Evolutionary conservation across 2,888 invertebrate genomes (phyloP), one percentile per base, ranked within the genome.

Genomic region (Meteorus colon): DNA sequence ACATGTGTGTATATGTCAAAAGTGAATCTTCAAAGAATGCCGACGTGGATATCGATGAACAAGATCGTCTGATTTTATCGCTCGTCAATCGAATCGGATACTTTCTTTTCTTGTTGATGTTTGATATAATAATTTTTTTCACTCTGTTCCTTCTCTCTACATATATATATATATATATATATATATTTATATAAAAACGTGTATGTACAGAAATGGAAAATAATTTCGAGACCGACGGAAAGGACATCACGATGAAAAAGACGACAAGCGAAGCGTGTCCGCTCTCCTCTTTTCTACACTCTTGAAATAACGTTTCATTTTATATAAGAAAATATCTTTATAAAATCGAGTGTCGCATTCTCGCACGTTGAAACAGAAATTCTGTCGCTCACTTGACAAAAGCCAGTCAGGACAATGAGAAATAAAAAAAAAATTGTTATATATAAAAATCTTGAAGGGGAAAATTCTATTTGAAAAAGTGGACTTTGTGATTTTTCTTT

Each of bases 81-180:
- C 74, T 76, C 74, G 68, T 79, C 76, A 77, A 77, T 77, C 77
- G 82, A 78, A 84, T 81, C 80, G 79, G 82, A 84, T 82, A 84
- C 83, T 81, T 82, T 81, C 68, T 59, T 60, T 79, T 82, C 80
- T 63, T 76, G 68, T 75, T 73, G 59, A 74, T 68, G 48, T 75
- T 62, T 60, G 70, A 45, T 41, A 41, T 41, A 41, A 34, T 34
- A 4, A 41, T 41, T 41, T 41, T 41, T 41, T 41, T 41, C 12
- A 8, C 41, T 41, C 41, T 41, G 41, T 41, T 12, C 12, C 41
- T 41, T 1, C 8, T 12, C 12, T 41, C 12, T 41, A 73, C 72
- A 74, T 67, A 67, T 55, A 27, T 4, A 41, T 14, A 60, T 60
- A 27, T 29, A 29, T 29, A 1, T 24, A 1, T 24, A 24, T 24